Percentiles rank a stretch among this genome's conserved stretches.
Conservation (phyloP, 1,140 invertebrate species). For the Steinernema khuongi region DNA sequence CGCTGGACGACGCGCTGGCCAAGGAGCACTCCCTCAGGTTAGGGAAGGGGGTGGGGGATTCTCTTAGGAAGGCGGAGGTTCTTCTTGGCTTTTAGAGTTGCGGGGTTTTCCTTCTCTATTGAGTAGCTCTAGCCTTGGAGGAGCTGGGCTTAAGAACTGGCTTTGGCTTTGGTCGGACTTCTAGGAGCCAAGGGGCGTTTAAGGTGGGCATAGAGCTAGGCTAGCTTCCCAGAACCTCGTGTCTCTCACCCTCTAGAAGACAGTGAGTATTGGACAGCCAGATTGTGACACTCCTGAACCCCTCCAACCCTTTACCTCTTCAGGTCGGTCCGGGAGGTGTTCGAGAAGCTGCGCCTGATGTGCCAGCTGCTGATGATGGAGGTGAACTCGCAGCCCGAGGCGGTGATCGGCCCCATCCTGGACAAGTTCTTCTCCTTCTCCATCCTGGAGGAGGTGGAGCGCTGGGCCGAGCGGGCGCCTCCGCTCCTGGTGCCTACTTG, state of each 20-base stretch:
- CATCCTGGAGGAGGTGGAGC: slow-evolving; percentile 63
- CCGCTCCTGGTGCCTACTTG: slow-evolving; percentile 75
- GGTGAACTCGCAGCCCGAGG: slow-evolving; percentile 60
- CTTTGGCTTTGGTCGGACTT: too few relatives aligned
- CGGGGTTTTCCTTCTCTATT: too few relatives aligned
- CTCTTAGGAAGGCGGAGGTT: too few relatives aligned
- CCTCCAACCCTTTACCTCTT: too few relatives aligned
- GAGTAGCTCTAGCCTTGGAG: too few relatives aligned
- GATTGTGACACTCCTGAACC: too few relatives aligned
- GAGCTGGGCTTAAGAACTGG: too few relatives aligned
- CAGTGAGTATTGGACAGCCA: slow-evolving; percentile 67
- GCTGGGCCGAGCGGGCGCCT: slow-evolving; percentile 64
- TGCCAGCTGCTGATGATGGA: slow-evolving; percentile 79
- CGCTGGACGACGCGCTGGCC: slow-evolving; percentile 76
- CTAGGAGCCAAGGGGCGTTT: too few relatives aligned
- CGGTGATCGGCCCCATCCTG: slow-evolving; percentile 61
- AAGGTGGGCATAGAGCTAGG: too few relatives aligned
- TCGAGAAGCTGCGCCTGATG: slow-evolving; percentile 87
- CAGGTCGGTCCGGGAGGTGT: slow-evolving; percentile 72
- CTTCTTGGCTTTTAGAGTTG: too few relatives aligned
- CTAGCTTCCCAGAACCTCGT: too few relatives aligned
- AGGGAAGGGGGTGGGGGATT: slow-evolving; percentile 76
- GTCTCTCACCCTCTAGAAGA: slow-evolving; percentile 63
- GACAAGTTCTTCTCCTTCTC: slow-evolving; percentile 62
- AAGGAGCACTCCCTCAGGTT: slow-evolving; percentile 58